Conservation (phyloP, 2,797 vertebrate genomes). For the Antennarius maculatus region DNA sequence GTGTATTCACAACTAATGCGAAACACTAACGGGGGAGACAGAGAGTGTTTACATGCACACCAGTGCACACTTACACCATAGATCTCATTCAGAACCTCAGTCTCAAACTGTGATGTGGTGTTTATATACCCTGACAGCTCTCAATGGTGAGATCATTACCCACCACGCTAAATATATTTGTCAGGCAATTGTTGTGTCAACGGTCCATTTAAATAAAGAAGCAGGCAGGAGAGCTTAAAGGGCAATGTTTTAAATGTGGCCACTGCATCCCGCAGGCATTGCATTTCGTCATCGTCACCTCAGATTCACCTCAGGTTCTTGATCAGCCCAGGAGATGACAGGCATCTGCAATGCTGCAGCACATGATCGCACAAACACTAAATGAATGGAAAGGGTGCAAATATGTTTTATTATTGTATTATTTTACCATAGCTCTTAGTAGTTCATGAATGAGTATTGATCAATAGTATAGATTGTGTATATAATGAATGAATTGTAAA, state of each 20-base stretch:
- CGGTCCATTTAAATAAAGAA: slow-evolving; percentile 20
- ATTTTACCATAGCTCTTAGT: no score
- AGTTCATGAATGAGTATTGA: no score
- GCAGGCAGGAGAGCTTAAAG: slow-evolving; percentile 6
- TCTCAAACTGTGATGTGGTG: slow-evolving; percentile 35
- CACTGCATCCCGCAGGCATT: slow-evolving; percentile 19
- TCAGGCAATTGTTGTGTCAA: slow-evolving; percentile 37
- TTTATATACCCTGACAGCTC: slow-evolving; percentile 36
- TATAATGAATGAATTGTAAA: no score
- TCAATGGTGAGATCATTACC: slow-evolving; percentile 38
- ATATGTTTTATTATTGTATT: no score
- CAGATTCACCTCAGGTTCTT: slow-evolving; percentile 38
- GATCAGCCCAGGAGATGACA: slow-evolving; percentile 24
- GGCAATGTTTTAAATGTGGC: slow-evolving; percentile 22
- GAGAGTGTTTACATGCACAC: slow-evolving; percentile 50
- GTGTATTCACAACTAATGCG: slow-evolving; percentile 51
- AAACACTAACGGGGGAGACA: slow-evolving; percentile 30
- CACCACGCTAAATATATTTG: slow-evolving; percentile 36
- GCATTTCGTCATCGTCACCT: slow-evolving; percentile 38
- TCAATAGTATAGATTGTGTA: no score
- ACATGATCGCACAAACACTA: neutral
- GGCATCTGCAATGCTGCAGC: slow-evolving; percentile 5
- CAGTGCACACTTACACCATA: slow-evolving; percentile 26
- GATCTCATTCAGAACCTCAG: slow-evolving; percentile 38
- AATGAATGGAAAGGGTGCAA: no score